These are phyloP conservation scores for Aphaenogaster ashmeadi DNA, from an alignment of 1,140 invertebrate genomes.

Conservation along the genomic window DNA sequence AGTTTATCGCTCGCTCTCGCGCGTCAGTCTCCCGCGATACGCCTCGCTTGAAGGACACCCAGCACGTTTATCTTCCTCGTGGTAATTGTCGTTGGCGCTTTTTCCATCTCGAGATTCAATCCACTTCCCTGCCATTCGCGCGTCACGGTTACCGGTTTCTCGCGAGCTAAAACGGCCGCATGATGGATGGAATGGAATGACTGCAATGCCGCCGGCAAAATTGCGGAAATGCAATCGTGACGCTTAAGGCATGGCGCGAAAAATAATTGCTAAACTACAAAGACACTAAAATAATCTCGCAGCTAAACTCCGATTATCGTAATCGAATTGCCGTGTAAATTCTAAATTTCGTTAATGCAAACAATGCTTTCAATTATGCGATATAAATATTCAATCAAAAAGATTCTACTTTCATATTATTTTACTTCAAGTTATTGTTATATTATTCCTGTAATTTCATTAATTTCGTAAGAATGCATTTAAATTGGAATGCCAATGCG, in stretches of 20 bases:
- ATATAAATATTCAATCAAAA: neutral
- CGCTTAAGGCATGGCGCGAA: neutral
- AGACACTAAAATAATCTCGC: neutral
- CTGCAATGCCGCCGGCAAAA: neutral
- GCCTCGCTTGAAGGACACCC: neutral
- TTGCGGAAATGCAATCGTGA: constrained; percentile 17
- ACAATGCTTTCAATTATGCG: neutral
- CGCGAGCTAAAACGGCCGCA: neutral
- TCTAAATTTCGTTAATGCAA: neutral
- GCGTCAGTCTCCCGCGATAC: neutral
- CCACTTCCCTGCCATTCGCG: constrained; percentile 32
- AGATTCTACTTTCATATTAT: neutral
- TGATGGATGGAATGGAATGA: constrained; percentile 34
- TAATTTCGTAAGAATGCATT: neutral
- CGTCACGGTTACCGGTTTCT: constrained; percentile 18
- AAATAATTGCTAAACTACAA: constrained; percentile 3
- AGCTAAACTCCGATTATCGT: neutral
- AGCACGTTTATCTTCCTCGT: constrained; percentile 45
- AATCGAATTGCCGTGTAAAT: neutral
- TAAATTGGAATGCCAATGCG: neutral
- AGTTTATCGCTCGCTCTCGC: constrained; percentile 27
- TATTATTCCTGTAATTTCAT: neutral
- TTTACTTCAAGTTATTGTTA: neutral
- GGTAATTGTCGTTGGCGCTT: constrained; percentile 46
- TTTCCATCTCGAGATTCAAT: constrained; percentile 52